A percentile compares a stretch with the other conserved stretches of the same genome.
Evolutionary conservation across 1,140 invertebrate genomes (phyloP).

Genomic region (Drosophila tani): DNA sequence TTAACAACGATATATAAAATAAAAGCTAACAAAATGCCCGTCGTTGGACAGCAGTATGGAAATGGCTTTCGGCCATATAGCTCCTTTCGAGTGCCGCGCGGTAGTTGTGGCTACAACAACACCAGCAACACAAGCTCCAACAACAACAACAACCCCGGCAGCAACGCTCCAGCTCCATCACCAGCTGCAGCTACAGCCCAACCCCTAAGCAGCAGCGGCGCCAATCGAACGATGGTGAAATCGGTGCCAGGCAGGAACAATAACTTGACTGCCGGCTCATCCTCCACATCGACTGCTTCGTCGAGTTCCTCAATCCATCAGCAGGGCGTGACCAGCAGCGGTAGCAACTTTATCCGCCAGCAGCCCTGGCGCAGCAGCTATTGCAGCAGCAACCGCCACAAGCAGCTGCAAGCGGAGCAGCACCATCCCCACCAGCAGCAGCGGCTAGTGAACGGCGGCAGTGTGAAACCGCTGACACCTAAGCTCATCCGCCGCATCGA

Average conservation of each 20-base stretch:
- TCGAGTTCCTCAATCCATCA: slow-evolving; percentile 67
- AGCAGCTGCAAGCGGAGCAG: slow-evolving; percentile 27
- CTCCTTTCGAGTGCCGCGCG: slow-evolving; percentile 79
- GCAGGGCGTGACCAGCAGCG: slow-evolving; percentile 29
- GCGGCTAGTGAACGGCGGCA: slow-evolving; percentile 35
- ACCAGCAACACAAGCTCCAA: slow-evolving; percentile 23
- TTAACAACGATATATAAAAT: slow-evolving; percentile 48
- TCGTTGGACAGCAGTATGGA: slow-evolving; percentile 79
- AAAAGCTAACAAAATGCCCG: slow-evolving; percentile 79
- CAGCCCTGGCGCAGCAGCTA: slow-evolving; percentile 79
- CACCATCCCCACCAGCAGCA: slow-evolving; percentile 32
- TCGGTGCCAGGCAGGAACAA: slow-evolving; percentile 50
- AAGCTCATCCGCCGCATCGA: slow-evolving; percentile 81
- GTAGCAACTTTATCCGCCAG: slow-evolving; percentile 57
- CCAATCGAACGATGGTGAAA: slow-evolving; percentile 42
- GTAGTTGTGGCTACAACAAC: slow-evolving; percentile 57
- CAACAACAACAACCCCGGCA: slow-evolving; percentile 30
- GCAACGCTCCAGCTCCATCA: neutral
- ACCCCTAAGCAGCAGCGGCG: slow-evolving; percentile 54
- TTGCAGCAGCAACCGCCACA: slow-evolving; percentile 63
- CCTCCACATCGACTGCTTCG: slow-evolving; percentile 66
- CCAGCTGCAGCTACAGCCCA: slow-evolving; percentile 20
- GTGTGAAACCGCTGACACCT: slow-evolving; percentile 76
- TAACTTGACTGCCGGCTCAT: slow-evolving; percentile 34
- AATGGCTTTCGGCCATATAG: slow-evolving; percentile 80